phyloP scores from a whole-genome alignment of 2,113 vertebrate genomes.

The Gulo gulo region DNA sequence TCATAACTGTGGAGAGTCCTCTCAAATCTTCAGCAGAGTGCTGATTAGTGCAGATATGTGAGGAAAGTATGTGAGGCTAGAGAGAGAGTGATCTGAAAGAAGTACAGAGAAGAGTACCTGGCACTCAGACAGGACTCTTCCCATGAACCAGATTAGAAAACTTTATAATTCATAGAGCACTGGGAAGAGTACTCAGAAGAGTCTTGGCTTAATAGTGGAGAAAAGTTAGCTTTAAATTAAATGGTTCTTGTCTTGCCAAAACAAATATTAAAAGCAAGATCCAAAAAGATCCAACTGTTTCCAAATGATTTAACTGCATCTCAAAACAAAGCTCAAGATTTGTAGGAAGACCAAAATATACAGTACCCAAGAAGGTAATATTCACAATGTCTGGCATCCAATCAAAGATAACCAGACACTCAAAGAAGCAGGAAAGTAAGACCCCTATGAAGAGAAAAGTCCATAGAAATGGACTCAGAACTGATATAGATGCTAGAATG shows the following conservation, averaged over 20 bases:
- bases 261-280: conserved; percentile 40
- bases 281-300: conserved; percentile 13
- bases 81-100: neutral
- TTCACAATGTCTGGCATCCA: neutral
- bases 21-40: neutral
- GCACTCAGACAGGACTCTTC: neutral
- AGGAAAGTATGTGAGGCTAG: neutral
- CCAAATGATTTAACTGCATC: neutral
- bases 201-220: neutral
- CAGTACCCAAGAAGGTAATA: neutral
- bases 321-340: conserved; percentile 9
- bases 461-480: neutral
- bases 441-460: neutral
- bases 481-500: neutral
- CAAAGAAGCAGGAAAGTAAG: neutral
- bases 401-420: neutral
- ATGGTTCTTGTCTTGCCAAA: neutral
- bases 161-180: neutral
- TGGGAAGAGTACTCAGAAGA: neutral
- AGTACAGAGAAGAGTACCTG: neutral
- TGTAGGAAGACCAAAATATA: neutral
- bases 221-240: conserved; percentile 31
- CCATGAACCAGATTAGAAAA: neutral
- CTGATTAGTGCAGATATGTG: neutral
- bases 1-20: neutral